Conservation (phyloP, 2,888 invertebrate species). For the Syrista parreyssii region DNA sequence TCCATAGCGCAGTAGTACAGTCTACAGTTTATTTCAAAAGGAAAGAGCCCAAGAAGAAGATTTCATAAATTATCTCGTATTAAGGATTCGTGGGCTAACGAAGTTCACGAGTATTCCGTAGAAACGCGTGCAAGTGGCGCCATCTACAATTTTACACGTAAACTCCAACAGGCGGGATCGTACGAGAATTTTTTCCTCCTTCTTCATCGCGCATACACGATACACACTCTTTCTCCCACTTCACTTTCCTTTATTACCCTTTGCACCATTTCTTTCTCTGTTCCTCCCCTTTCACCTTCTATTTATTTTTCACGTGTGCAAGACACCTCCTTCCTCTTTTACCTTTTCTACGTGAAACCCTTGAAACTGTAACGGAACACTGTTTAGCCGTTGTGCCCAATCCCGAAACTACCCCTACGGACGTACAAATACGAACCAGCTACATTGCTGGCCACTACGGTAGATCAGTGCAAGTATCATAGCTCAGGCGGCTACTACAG, state of each 20-base stretch:
- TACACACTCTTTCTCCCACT: not conserved
- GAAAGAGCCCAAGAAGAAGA: not conserved
- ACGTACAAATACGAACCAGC: not conserved
- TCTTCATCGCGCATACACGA: not conserved
- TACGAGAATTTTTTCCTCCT: not conserved
- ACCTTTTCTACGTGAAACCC: not conserved
- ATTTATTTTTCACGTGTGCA: not conserved
- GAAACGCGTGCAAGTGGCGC: not conserved
- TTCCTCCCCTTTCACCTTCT: not conserved
- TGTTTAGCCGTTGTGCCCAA: not conserved
- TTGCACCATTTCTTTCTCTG: no score
- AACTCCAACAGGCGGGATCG: not conserved
- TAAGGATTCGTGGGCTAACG: not conserved
- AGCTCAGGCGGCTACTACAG: slow-evolving; percentile 44
- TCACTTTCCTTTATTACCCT: no score
- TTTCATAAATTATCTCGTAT: not conserved
- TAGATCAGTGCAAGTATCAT: slow-evolving; percentile 58
- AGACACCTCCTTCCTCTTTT: not conserved
- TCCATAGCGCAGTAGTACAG: not conserved
- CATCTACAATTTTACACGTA: not conserved
- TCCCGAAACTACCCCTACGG: not conserved
- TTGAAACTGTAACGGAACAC: not conserved
- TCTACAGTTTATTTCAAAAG: not conserved
- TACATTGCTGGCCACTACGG: slow-evolving; percentile 27
- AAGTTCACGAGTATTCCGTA: not conserved